Evolutionary conservation across 2,888 invertebrate species (phyloP).

Genomic region (Diploptera punctata): DNA sequence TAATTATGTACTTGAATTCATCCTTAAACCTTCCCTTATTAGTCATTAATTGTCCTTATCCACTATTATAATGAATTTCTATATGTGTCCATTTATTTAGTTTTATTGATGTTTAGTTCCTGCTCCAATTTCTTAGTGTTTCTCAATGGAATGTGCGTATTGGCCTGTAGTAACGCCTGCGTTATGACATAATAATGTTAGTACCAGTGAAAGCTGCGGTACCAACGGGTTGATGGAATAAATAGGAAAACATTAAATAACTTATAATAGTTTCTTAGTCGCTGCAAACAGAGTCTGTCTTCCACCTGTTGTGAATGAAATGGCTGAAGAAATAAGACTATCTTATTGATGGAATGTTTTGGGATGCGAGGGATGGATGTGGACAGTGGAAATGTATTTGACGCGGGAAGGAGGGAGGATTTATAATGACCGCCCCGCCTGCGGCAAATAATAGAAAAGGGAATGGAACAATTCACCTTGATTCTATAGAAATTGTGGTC

Average conservation of each 20-base stretch:
- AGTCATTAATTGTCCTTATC: no score
- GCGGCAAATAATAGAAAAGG: neutral
- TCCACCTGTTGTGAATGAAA: neutral
- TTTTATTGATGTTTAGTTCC: no score
- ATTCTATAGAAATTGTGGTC: neutral
- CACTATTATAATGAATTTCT: no score
- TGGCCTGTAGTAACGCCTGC: no score
- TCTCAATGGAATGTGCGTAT: no score
- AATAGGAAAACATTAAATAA: neutral
- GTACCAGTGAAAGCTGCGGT: no score
- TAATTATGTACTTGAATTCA: no score
- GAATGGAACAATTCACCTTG: slow-evolving; percentile 16
- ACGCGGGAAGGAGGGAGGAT: neutral
- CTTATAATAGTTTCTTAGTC: neutral
- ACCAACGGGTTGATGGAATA: no score
- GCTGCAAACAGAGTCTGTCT: neutral
- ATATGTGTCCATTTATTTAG: no score
- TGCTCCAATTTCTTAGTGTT: no score
- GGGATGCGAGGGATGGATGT: neutral
- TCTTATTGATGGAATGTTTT: neutral
- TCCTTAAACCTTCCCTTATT: no score
- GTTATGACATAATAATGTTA: no score
- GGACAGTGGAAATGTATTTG: neutral
- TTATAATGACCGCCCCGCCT: neutral
- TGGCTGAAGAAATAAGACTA: neutral